phyloP scores from a whole-genome alignment of 2,113 vertebrate genomes.

The Cavia aperea region DNA sequence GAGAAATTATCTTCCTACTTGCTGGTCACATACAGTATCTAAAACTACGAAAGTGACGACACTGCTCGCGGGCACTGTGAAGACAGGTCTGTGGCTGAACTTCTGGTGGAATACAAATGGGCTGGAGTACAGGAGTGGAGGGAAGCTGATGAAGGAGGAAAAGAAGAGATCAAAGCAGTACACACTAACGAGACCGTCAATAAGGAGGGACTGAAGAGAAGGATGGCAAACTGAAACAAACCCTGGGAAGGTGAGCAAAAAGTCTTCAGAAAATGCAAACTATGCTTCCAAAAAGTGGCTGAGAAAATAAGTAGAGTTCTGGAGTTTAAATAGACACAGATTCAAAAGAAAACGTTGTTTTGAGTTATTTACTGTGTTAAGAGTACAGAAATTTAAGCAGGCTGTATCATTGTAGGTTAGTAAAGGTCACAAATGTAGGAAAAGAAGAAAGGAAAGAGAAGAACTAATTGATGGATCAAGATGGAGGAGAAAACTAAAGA shows the following conservation, averaged over 20 bases:
- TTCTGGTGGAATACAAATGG: not conserved
- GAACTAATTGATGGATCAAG: not conserved
- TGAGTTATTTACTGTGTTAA: constrained; percentile 2
- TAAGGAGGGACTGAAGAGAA: not conserved
- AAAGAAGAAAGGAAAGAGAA: not conserved
- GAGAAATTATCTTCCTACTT: not conserved
- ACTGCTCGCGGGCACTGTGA: not conserved
- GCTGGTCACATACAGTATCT: not conserved
- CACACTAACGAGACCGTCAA: not conserved
- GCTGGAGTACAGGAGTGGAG: not conserved
- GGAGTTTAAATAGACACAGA: not conserved
- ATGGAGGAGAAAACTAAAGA: not conserved
- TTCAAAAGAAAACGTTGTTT: constrained; percentile 1
- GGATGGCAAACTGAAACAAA: not conserved
- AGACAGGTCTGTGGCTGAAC: not conserved
- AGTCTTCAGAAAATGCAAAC: not conserved
- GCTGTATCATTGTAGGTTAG: not conserved
- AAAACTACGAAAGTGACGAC: not conserved
- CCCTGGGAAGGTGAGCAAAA: not conserved
- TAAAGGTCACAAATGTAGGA: not conserved
- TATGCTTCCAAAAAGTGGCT: not conserved
- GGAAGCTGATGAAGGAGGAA: not conserved
- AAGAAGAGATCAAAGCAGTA: not conserved
- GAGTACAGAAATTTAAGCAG: not conserved
- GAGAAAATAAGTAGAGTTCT: not conserved